Conservation (phyloP, 2,888 invertebrate genomes). For the Mechanitis messenoides region DNA sequence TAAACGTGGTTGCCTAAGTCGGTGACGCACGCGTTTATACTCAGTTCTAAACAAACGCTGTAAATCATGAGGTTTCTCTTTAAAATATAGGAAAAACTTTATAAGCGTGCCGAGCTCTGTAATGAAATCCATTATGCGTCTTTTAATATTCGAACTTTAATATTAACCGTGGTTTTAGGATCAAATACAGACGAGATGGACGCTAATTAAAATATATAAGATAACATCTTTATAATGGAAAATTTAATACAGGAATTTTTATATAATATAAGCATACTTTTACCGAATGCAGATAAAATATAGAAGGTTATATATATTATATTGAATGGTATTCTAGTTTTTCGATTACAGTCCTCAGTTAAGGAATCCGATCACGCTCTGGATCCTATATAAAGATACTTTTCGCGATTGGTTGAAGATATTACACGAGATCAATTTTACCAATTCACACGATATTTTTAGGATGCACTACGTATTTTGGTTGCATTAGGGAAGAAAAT, state of each 20-base stretch:
- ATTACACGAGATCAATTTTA: conserved; percentile 40
- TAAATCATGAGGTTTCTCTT: conserved; percentile 17
- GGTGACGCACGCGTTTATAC: conserved; percentile 24
- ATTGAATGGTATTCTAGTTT: conserved; percentile 1
- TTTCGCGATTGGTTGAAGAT: conserved; percentile 60
- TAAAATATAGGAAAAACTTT: conserved; percentile 12
- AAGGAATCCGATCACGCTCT: conserved; percentile 55
- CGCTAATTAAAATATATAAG: conserved; percentile 2
- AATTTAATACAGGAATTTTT: background rate
- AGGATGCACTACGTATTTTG: background rate
- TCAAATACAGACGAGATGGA: background rate
- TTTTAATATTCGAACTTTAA: conserved; percentile 8
- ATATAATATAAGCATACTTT: background rate
- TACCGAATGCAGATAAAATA: background rate
- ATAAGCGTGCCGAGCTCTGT: conserved; percentile 3
- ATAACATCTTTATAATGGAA: background rate
- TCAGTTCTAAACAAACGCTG: conserved; percentile 34
- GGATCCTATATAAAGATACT: conserved; percentile 49
- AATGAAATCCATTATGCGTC: conserved; percentile 1
- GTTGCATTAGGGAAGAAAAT: background rate
- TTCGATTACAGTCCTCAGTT: conserved; percentile 24
- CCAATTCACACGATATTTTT: background rate
- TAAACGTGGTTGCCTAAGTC: conserved; percentile 38
- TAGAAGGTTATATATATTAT: background rate
- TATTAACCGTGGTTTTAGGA: conserved; percentile 1